Percentiles rank a stretch among this genome's conserved stretches.
phyloP scores from a whole-genome alignment of 2,888 invertebrate genomes.

The Orthosia cruda region DNA sequence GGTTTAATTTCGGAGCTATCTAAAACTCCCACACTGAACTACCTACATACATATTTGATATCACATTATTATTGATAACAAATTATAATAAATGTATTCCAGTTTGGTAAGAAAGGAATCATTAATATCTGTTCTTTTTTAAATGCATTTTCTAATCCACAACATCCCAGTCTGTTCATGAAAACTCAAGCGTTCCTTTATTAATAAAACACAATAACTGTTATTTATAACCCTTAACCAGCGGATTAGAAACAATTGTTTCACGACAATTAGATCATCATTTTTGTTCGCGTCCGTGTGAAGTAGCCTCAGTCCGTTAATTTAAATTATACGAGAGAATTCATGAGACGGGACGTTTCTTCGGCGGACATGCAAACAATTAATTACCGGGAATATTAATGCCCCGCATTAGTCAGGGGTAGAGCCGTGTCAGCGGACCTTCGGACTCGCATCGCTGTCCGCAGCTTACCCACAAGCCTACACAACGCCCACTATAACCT shows the following conservation, averaged over 20 bases:
- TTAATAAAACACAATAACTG: slow-evolving; percentile 36
- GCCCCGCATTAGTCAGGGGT: slow-evolving; percentile 89
- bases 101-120: background rate
- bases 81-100: background rate
- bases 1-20: background rate
- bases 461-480: slow-evolving; percentile 69
- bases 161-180: slow-evolving; percentile 22
- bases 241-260: slow-evolving; percentile 53
- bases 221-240: slow-evolving; percentile 19
- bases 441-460: slow-evolving; percentile 76
- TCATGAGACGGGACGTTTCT: slow-evolving; percentile 86
- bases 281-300: slow-evolving; percentile 66
- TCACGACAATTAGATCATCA: slow-evolving; percentile 49
- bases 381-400: slow-evolving; percentile 91
- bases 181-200: slow-evolving; percentile 21
- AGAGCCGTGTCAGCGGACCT: slow-evolving; percentile 85
- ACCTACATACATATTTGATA: background rate
- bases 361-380: slow-evolving; percentile 90
- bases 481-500: slow-evolving; percentile 29
- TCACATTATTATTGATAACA: background rate
- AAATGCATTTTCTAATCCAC: slow-evolving; percentile 15
- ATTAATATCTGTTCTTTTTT: slow-evolving; percentile 20
- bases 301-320: slow-evolving; percentile 77
- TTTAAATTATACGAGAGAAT: slow-evolving; percentile 86
- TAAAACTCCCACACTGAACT: background rate